Percentiles rank a stretch among this genome's conserved stretches.
Evolutionary conservation across 2,113 vertebrate species (phyloP).

Genomic region (Peromyscus maniculatus): DNA sequence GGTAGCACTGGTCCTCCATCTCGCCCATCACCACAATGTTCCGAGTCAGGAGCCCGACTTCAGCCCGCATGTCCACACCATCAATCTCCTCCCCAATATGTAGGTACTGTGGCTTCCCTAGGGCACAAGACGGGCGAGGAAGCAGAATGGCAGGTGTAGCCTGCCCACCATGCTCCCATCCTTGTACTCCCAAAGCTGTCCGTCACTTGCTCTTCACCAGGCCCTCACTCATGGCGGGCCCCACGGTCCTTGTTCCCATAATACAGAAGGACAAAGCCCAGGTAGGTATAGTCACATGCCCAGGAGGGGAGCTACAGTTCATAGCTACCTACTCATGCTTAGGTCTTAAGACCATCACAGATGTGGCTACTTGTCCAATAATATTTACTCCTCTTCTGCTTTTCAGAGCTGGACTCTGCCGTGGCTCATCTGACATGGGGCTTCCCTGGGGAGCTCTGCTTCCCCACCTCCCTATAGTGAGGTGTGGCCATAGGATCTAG

Average conservation of each 20-base stretch:
- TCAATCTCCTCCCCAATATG: conserved; percentile 94
- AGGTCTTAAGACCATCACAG: not conserved
- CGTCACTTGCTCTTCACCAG: rapidly evolving
- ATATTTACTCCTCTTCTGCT: not conserved
- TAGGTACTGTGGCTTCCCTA: conserved; percentile 93
- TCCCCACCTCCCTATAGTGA: not conserved
- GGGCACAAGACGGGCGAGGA: conserved; percentile 32
- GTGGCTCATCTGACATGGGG: rapidly evolving
- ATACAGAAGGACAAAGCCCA: not conserved
- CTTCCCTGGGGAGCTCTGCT: rapidly evolving
- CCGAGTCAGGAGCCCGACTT: conserved; percentile 95
- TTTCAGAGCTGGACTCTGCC: not conserved
- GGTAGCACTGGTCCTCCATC: conserved; percentile 92
- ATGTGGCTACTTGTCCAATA: not conserved
- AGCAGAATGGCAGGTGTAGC: rapidly evolving
- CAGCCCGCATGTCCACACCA: conserved; percentile 95
- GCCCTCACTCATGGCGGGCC: rapidly evolving
- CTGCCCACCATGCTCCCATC: no score
- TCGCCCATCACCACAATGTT: conserved; percentile 93
- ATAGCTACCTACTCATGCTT: rapidly evolving
- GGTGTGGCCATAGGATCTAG: rapidly evolving
- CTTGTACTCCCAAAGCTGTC: rapidly evolving
- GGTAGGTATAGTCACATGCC: not conserved
- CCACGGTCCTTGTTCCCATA: rapidly evolving
- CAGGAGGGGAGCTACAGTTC: no score